Percentiles rank a stretch among this genome's conserved stretches.
Evolutionary conservation across 2,113 vertebrate species (phyloP).

Genomic region (Halcyon senegalensis): DNA sequence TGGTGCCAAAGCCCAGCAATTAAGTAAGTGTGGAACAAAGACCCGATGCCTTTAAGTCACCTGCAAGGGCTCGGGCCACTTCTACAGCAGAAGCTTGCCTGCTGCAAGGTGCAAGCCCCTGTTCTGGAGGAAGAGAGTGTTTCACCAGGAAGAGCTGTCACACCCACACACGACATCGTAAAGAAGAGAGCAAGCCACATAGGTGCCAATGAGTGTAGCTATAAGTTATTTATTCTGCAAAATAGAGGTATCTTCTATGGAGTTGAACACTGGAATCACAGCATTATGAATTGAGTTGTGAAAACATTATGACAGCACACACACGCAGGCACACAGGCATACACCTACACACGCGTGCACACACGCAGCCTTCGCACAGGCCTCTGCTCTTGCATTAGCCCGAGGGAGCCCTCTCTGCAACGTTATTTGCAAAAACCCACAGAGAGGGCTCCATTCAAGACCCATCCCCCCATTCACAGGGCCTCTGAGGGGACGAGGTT

Average conservation of each 20-base stretch:
- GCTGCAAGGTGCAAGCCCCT: not conserved
- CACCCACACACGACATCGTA: not conserved
- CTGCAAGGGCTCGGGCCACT: not conserved
- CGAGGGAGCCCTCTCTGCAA: not conserved
- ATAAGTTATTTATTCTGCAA: slow-evolving; percentile 77
- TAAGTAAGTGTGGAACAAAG: not conserved
- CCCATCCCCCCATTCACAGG: not conserved
- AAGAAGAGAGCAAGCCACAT: slow-evolving; percentile 1
- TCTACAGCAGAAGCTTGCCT: not conserved
- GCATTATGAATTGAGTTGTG: slow-evolving; percentile 40
- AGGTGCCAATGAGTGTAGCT: slow-evolving; percentile 15
- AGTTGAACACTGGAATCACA: slow-evolving; percentile 61
- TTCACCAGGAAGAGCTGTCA: not conserved
- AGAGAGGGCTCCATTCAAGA: not conserved
- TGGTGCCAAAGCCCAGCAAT: not conserved
- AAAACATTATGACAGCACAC: slow-evolving; percentile 60
- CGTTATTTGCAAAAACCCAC: not conserved
- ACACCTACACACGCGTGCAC: not conserved
- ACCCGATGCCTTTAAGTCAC: not conserved
- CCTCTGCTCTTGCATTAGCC: not conserved
- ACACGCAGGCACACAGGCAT: not conserved
- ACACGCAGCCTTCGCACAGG: not conserved
- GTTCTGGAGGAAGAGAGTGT: not conserved
- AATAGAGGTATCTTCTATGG: slow-evolving; percentile 70
- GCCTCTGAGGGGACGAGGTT: not conserved